These are phyloP conservation scores for Callocephalon fimbriatum DNA, from an alignment of 2,113 vertebrate genomes.

Conservation along the genomic window DNA sequence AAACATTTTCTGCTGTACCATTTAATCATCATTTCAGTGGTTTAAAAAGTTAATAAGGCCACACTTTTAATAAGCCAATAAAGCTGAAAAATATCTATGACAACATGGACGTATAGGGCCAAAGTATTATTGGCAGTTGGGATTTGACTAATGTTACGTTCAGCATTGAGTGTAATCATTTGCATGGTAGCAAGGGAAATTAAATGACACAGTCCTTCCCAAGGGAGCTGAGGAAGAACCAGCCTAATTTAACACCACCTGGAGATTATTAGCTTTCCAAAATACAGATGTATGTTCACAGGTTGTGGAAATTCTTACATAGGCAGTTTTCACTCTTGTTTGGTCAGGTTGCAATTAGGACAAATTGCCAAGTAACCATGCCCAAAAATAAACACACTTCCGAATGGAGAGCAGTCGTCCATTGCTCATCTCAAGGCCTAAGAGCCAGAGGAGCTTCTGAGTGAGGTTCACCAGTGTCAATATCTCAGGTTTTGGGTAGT, in stretches of 20 bases:
- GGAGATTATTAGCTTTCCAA: neutral
- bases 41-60: neutral
- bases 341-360: neutral
- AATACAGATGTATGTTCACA: neutral
- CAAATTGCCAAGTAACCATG: neutral
- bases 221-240: neutral
- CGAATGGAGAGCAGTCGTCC: neutral
- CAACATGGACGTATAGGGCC: neutral
- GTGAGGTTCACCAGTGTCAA: neutral
- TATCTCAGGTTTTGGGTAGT: neutral
- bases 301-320: neutral
- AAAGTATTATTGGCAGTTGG: neutral
- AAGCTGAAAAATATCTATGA: neutral
- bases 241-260: neutral
- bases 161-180: neutral
- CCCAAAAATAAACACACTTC: neutral
- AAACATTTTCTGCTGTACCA: neutral
- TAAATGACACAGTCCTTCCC: neutral
- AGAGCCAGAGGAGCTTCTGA: neutral
- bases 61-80: neutral
- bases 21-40: neutral
- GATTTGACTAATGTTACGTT: neutral
- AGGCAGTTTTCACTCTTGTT: neutral
- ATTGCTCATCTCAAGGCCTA: neutral
- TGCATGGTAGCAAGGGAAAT: conserved; percentile 12